Evolutionary conservation across 2,888 invertebrate species (phyloP), one percentile per base, ranked within the genome.

Genomic region (Cheilosia impressa): DNA sequence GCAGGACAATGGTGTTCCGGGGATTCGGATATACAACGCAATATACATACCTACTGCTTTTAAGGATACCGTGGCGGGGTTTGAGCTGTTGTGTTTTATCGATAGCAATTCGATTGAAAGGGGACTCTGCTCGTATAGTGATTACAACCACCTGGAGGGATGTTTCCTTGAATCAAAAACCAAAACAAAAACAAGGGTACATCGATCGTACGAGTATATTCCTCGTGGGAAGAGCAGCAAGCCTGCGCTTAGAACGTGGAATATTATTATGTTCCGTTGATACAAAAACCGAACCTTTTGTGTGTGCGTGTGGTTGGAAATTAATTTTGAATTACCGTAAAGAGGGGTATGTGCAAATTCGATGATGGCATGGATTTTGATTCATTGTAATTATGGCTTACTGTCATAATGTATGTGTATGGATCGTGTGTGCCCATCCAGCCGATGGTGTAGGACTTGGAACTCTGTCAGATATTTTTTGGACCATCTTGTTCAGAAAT

Each of bases 61-160:
- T 31, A 38, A 55, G 58, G 38, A 38, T 17, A 55, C 31, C 55
- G 15, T n/a, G 47, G 13, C 9, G 34, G 73, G 43, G 34, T 43
- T 58, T n/a, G n/a, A 27, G 27, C 27, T 27, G 62, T 31, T 31
- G 31, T 31, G 57, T 62, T 72, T 66, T 72, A 72, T 83, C 77
- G 72, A 65, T 71, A 60, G 38, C 45, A 53, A 69, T 71, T 71
- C 34, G 60, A 76, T 68, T 19, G 75, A 57, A 58, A 58, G 22
- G 60, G 66, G 22, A 34, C 45, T 69, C 69, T 58, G 15, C 24
- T 24, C 24, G 50, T 38, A 50, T 58, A 27, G 38, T 71, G 71
- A 60, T 60, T 71, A 71, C 47, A 50, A 50, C 38, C 71, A 71
- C 71, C 71, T 58, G 71, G 71, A 71, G 58, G 45, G 58, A 24